phyloP scores from a whole-genome alignment of 1,140 invertebrate species.

The Hyposmocoma kahamanoa region DNA sequence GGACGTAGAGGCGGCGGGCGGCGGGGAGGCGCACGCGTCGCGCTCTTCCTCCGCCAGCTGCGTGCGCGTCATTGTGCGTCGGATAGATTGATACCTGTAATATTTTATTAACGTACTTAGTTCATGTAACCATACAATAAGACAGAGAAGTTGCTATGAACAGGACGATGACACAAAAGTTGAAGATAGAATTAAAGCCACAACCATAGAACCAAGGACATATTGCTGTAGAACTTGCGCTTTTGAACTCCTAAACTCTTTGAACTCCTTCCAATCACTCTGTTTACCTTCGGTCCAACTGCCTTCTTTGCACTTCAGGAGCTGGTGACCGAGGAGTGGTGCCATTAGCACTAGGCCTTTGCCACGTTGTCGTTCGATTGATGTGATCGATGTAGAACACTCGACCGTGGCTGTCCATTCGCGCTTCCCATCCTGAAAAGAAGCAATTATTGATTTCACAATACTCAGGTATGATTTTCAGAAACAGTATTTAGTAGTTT shows the following conservation, averaged over 20 bases:
- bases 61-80: slow-evolving; percentile 84
- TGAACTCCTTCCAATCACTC: too few species aligned
- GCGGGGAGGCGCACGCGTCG: slow-evolving; percentile 20
- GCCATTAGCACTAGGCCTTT: slow-evolving; percentile 80
- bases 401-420: slow-evolving; percentile 93
- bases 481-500: not conserved
- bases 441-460: not conserved
- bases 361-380: slow-evolving; percentile 94
- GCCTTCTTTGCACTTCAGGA: slow-evolving; percentile 82
- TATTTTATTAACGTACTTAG: too few species aligned
- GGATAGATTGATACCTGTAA: slow-evolving; percentile 87
- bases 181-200: too few species aligned
- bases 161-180: too few species aligned
- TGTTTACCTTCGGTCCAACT: slow-evolving; percentile 84
- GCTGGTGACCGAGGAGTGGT: slow-evolving; percentile 67
- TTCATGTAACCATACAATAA: too few species aligned
- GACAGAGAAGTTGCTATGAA: too few species aligned
- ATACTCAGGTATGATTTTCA: not conserved
- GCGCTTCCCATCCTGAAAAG: slow-evolving; percentile 89
- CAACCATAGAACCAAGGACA: too few species aligned
- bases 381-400: slow-evolving; percentile 96
- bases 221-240: not conserved
- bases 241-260: too few species aligned
- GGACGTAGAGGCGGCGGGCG: slow-evolving; percentile 36
- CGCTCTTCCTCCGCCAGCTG: slow-evolving; percentile 48